phyloP scores from a whole-genome alignment of 2,113 vertebrate genomes.

The Thalassoma bifasciatum region DNA sequence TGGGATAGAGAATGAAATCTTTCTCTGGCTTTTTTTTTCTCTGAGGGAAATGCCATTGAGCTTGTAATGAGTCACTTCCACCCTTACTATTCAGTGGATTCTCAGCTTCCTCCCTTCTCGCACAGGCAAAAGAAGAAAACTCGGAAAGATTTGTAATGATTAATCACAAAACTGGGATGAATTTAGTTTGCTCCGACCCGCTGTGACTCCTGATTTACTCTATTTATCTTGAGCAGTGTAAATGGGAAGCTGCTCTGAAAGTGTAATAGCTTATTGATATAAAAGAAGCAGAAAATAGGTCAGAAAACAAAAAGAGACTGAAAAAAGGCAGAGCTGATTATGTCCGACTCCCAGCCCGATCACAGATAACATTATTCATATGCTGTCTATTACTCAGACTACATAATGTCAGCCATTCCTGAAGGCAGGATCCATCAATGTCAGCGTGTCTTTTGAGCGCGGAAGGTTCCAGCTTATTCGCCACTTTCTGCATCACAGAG shows the following conservation, averaged over 20 bases:
- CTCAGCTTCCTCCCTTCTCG: background rate
- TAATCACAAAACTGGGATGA: conserved; percentile 8
- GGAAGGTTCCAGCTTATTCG: conserved; percentile 30
- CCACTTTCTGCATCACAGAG: conserved; percentile 3
- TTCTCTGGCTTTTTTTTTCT: background rate
- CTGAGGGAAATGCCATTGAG: conserved; percentile 16
- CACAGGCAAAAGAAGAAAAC: background rate
- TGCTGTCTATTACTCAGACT: conserved; percentile 43
- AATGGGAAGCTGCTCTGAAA: background rate
- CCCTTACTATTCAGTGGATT: background rate
- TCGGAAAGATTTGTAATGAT: background rate
- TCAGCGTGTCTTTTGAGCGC: conserved; percentile 43
- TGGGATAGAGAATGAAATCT: conserved; percentile 21
- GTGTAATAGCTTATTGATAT: background rate
- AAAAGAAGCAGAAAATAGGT: conserved; percentile 15
- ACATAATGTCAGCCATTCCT: conserved; percentile 39
- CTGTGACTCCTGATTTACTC: background rate
- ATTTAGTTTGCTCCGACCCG: conserved; percentile 2
- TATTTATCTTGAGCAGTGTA: background rate
- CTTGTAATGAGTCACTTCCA: conserved; percentile 30
- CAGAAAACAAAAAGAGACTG: background rate
- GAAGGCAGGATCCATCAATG: conserved; percentile 48
- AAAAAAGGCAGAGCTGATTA: background rate
- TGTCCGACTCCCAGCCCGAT: conserved; percentile 32
- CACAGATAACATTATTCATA: conserved; percentile 53